Evolutionary conservation across 1,140 invertebrate genomes (phyloP).

Genomic region (Solenopsis fugax): DNA sequence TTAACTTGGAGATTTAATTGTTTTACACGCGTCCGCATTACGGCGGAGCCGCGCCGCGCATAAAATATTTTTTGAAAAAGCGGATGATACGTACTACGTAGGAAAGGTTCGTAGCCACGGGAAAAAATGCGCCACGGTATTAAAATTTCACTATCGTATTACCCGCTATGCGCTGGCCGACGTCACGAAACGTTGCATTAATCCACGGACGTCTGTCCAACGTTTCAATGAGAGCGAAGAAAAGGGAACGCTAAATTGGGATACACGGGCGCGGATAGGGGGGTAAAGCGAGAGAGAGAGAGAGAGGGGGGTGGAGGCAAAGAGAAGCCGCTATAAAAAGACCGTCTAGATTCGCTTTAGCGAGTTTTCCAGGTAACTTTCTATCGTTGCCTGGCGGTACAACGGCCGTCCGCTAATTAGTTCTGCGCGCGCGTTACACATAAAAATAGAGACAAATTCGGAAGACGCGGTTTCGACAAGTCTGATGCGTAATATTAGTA

Average conservation of each 20-base stretch:
- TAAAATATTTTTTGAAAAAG: conserved; percentile 66
- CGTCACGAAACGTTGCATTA: conserved; percentile 67
- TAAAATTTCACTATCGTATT: conserved; percentile 66
- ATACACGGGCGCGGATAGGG: conserved; percentile 41
- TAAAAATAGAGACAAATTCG: conserved; percentile 74
- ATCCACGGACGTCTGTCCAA: conserved; percentile 69
- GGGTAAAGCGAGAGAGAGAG: conserved; percentile 7
- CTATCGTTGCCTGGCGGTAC: conserved; percentile 49
- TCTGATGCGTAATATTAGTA: not conserved
- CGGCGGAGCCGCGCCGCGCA: conserved; percentile 49
- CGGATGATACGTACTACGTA: conserved; percentile 55
- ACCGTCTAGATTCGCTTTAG: conserved; percentile 64
- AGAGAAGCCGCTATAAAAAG: conserved; percentile 60
- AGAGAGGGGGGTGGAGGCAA: not conserved
- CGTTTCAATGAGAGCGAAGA: conserved; percentile 68
- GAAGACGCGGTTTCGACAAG: conserved; percentile 10
- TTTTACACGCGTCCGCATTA: conserved; percentile 61
- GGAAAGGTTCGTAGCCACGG: conserved; percentile 44
- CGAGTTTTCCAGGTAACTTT: conserved; percentile 63
- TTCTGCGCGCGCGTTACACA: conserved; percentile 67
- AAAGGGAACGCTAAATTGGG: conserved; percentile 68
- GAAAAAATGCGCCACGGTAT: conserved; percentile 64
- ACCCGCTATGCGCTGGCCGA: conserved; percentile 59
- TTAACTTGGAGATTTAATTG: conserved; percentile 56
- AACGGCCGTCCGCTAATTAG: conserved; percentile 71